A percentile compares a stretch with the other conserved stretches of the same genome.
These are phyloP conservation scores for Cheilosia variabilis DNA, from an alignment of 2,888 invertebrate genomes.

Conservation along the genomic window DNA sequence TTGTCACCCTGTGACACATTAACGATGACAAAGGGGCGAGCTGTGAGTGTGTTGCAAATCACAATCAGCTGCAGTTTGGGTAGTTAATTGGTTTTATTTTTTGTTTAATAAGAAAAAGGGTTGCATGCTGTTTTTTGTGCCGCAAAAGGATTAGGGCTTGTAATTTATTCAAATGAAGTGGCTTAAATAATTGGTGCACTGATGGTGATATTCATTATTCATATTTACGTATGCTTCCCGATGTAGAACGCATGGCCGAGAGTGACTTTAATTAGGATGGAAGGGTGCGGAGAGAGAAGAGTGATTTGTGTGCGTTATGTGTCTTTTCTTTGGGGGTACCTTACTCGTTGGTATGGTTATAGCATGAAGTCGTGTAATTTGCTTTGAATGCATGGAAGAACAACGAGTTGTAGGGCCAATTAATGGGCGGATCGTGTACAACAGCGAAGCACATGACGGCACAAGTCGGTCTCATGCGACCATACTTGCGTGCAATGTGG, in stretches of 20 bases:
- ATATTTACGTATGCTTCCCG: not conserved
- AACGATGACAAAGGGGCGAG: conserved; percentile 23
- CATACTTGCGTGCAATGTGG: too few species aligned
- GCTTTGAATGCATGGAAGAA: not conserved
- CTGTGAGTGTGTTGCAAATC: conserved; percentile 34
- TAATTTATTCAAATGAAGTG: conserved; percentile 10
- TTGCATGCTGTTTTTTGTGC: not conserved
- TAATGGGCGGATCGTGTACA: not conserved
- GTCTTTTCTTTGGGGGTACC: not conserved
- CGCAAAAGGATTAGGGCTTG: not conserved
- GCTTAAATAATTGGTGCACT: not conserved
- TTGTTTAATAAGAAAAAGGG: conserved; percentile 1
- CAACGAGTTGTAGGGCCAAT: conserved; percentile 1
- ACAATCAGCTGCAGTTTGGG: conserved; percentile 33
- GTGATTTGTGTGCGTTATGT: not conserved
- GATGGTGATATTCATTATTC: not conserved
- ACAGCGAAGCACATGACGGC: too few species aligned
- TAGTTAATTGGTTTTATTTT: conserved; percentile 12
- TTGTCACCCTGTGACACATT: conserved; percentile 34
- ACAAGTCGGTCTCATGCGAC: too few species aligned
- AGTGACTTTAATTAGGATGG: not conserved
- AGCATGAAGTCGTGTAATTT: not conserved
- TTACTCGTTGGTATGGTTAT: not conserved
- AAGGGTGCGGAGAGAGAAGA: not conserved
- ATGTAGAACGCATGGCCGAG: not conserved